A percentile compares a stretch with the other conserved stretches of the same genome.
These are phyloP conservation scores for Drosophila picticornis DNA, from an alignment of 2,888 invertebrate species.

Conservation along the genomic window DNA sequence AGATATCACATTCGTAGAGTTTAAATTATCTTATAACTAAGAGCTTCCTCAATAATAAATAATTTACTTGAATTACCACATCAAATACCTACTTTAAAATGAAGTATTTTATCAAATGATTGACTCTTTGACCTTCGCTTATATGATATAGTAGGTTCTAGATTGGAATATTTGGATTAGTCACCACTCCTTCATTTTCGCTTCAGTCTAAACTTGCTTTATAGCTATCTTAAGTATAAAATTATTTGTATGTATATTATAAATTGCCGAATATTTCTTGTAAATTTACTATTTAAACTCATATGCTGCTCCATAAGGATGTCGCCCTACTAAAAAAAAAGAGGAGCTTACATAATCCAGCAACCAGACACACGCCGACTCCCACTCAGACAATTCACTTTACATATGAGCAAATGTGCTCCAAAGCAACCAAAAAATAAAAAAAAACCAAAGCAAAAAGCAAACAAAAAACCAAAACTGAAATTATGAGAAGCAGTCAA, in stretches of 20 bases:
- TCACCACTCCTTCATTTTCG: not conserved
- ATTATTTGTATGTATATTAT: not conserved
- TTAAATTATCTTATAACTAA: not conserved
- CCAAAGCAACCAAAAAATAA: conserved; percentile 55
- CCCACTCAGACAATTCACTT: conserved; percentile 69
- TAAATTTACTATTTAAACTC: conserved; percentile 1
- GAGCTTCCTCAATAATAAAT: not conserved
- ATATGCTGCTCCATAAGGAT: conserved; percentile 12
- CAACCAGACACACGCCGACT: conserved; percentile 28
- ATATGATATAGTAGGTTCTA: not conserved
- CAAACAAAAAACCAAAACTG: conserved; percentile 37
- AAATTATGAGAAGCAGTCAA: conserved; percentile 71
- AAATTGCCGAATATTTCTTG: not conserved
- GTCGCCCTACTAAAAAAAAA: conserved; percentile 14
- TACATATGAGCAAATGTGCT: conserved; percentile 77
- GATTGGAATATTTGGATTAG: not conserved
- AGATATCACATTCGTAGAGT: not conserved
- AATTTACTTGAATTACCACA: not conserved
- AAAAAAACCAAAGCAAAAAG: conserved; percentile 13
- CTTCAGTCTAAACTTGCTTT: not conserved
- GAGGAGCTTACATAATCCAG: conserved; percentile 48
- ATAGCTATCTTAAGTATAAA: not conserved
- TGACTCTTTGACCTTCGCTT: not conserved
- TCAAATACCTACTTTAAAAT: not conserved
- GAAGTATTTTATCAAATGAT: not conserved